Conservation (phyloP, 2,797 vertebrate genomes). For the Melanotaenia boesemani region DNA sequence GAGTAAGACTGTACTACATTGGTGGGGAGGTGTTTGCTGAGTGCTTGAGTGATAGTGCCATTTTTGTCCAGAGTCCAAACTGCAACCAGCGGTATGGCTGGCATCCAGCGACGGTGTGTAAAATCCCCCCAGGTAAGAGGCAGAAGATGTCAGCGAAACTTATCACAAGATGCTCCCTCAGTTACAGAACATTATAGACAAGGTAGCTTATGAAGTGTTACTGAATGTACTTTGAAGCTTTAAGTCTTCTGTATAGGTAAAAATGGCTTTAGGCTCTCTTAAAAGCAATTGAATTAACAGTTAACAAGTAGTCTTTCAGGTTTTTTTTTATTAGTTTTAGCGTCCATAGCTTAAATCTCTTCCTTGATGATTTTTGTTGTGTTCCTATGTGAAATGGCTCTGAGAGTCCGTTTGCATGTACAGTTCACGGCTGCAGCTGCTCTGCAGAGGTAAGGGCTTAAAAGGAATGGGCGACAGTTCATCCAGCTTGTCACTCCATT, state of each 20-base stretch:
- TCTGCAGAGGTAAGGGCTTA: neutral
- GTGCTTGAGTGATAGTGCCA: slow-evolving; percentile 98
- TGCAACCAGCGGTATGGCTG: slow-evolving; percentile 99
- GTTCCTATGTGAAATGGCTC: neutral
- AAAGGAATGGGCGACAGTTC: neutral
- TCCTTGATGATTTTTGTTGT: neutral
- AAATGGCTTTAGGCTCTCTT: neutral
- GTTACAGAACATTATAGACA: neutral
- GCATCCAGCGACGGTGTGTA: slow-evolving; percentile 99
- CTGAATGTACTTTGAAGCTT: neutral
- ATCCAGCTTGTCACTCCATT: neutral
- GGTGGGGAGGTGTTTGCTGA: slow-evolving; percentile 99
- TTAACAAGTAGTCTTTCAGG: neutral
- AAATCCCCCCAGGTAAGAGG: slow-evolving; percentile 94
- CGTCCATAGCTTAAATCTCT: neutral
- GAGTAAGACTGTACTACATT: slow-evolving; percentile 98
- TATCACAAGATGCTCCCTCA: too few species aligned
- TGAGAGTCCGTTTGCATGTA: neutral
- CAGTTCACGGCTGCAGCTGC: neutral
- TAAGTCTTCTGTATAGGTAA: neutral
- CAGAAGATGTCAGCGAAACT: neutral
- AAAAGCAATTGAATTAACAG: neutral
- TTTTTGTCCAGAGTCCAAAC: slow-evolving; percentile 99
- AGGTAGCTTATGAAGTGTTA: neutral
- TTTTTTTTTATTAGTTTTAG: neutral